Conservation (phyloP, 2,888 invertebrate genomes). For the Zhengitettix transpicula region DNA sequence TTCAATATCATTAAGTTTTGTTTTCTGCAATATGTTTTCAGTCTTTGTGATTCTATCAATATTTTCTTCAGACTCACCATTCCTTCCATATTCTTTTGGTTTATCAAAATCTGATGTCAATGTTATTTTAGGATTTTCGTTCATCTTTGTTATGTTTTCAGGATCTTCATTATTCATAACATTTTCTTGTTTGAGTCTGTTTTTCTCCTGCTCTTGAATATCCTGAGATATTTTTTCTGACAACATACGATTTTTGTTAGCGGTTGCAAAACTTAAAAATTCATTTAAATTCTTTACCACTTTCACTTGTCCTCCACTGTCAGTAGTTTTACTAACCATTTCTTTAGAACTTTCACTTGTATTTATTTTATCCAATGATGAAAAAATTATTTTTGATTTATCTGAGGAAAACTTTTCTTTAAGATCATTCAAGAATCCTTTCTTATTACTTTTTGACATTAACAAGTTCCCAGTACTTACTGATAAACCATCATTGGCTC, state of each 20-base stretch:
- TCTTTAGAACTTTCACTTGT: constrained; percentile 23
- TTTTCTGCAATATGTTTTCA: not conserved
- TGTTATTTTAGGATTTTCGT: not conserved
- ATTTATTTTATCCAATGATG: constrained; percentile 41
- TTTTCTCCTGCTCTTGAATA: constrained; percentile 4
- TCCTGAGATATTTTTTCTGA: constrained; percentile 5
- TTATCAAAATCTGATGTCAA: not conserved
- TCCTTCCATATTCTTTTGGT: not conserved
- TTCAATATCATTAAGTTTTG: not conserved
- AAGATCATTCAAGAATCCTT: constrained; percentile 35
- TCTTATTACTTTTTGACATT: constrained; percentile 15
- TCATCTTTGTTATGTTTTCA: constrained; percentile 9
- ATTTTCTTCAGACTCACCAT: not conserved
- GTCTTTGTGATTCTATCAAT: not conserved
- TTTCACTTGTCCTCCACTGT: constrained; percentile 19
- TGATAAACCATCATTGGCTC: constrained; percentile 1
- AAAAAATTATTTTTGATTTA: constrained; percentile 32
- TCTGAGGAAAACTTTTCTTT: constrained; percentile 35
- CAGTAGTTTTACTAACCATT: constrained; percentile 25
- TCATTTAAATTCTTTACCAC: constrained; percentile 70
- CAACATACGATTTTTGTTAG: constrained; percentile 35
- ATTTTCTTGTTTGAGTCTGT: constrained; percentile 5
- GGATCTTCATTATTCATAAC: constrained; percentile 4
- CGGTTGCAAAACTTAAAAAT: constrained; percentile 59
- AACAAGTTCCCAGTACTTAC: constrained; percentile 26